phyloP scores from a whole-genome alignment of 2,797 vertebrate genomes.

The Cebuella pygmaea region DNA sequence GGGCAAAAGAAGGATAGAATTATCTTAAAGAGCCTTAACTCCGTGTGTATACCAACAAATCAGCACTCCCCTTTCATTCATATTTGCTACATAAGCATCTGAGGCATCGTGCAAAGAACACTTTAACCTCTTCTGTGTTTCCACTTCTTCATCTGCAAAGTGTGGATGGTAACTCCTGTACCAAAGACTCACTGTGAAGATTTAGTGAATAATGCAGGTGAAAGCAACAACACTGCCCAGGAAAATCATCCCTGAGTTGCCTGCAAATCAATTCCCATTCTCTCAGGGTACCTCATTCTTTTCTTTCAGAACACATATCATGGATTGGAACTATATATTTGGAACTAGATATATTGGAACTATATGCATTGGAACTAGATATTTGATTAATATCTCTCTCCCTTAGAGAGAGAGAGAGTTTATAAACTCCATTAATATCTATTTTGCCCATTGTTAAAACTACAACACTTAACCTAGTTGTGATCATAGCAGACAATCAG shows the following conservation, averaged over 20 bases:
- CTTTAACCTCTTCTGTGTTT: neutral
- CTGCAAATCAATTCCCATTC: no score
- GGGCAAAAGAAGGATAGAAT: neutral
- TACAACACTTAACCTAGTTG: neutral
- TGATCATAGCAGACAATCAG: neutral
- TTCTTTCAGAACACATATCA: neutral
- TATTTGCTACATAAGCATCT: neutral
- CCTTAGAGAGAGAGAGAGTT: no score
- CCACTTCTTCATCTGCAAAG: neutral
- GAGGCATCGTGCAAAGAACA: neutral
- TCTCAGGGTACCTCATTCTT: neutral
- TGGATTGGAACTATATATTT: neutral
- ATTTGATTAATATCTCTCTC: neutral
- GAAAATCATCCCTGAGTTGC: neutral
- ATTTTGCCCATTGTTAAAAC: neutral
- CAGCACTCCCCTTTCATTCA: neutral
- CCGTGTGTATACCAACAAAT: neutral
- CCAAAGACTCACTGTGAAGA: neutral
- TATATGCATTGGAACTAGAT: neutral
- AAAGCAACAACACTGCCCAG: neutral
- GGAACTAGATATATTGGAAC: no score
- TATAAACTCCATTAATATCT: neutral
- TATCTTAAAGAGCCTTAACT: neutral
- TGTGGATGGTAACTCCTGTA: neutral
- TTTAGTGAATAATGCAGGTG: neutral